Evolutionary conservation across 2,888 invertebrate genomes (phyloP), one percentile per base, ranked within the genome.

Genomic region (Abrostola triplasia): DNA sequence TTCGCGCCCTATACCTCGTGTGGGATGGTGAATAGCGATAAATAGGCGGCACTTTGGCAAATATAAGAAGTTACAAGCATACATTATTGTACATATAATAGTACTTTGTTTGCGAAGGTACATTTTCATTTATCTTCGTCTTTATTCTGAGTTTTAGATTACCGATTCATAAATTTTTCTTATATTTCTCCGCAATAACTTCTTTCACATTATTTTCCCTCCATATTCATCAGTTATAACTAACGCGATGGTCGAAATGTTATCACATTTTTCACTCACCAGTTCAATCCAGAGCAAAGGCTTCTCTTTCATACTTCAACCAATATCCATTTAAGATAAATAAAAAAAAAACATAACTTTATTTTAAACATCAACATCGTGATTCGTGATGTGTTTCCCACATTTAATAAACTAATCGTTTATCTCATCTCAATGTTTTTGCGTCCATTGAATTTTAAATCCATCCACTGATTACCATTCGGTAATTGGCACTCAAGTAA

Each of bases 11-110:
- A 61, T 69, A 73, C 62, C n/a, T 48, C 47, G 78, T 66, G 84
- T 84, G 81, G 84, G 84, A 67, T 65, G 78, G 60, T 67, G 63
- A 66, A 48, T 48, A 60, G 58, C 51, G 78, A 84, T 82, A 82
- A 77, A 76, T 69, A 68, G 70, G 61, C 63, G 70, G 61, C 63
- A 59, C 68, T 72, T 60, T 58, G 61, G 48, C 58, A 55, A 60
- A 52, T 35, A 35, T 11, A 40, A 1, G 4, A 40, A 1, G 4
- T 24, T 24, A 47, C 44, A 13, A 24, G 13, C 24, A 24, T 47
- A 47, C 13, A 47, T 47, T 6, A 24, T 47, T 24, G 13, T 13
- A 8, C 13, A 24, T 0, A 42, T 42, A 12, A 13, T 24, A 13
- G 13, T 13, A 24, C 13, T 47, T 24, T 24, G 13, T 24, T 47